Percentiles rank a stretch among this genome's conserved stretches.
phyloP scores from a whole-genome alignment of 1,140 invertebrate species.

The Drusus annulatus region DNA sequence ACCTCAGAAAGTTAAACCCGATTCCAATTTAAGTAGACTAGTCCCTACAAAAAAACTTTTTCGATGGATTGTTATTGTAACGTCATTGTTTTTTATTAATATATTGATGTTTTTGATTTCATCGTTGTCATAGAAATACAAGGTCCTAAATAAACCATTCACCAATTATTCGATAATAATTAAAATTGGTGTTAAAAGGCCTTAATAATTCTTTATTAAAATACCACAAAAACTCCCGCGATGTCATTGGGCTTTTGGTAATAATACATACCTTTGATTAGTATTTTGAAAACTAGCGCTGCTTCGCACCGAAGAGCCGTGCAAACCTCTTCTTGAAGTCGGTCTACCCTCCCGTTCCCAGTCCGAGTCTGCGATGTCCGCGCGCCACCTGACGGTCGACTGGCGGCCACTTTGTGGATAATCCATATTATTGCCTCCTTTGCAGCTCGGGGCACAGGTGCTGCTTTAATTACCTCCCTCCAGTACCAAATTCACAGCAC shows the following conservation, averaged over 20 bases:
- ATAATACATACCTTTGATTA: constrained; percentile 26
- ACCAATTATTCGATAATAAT: neutral
- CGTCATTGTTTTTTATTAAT: no score
- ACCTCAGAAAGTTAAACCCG: no score
- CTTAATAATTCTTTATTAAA: no score
- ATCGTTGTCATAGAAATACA: constrained; percentile 23
- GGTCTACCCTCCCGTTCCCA: constrained; percentile 39
- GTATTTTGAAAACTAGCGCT: constrained; percentile 35
- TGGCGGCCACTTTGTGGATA: constrained; percentile 50
- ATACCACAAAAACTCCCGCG: neutral
- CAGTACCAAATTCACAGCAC: constrained; percentile 14
- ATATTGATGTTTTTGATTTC: neutral
- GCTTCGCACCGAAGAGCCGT: constrained; percentile 25
- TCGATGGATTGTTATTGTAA: no score
- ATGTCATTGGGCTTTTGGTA: neutral
- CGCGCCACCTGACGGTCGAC: constrained; percentile 42
- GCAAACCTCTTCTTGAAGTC: constrained; percentile 48
- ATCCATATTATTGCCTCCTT: constrained; percentile 50
- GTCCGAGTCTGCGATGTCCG: constrained; percentile 11
- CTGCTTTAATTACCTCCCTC: constrained; percentile 48
- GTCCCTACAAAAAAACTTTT: no score
- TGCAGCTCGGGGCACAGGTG: constrained; percentile 20
- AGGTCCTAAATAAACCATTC: neutral
- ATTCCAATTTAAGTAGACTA: no score
- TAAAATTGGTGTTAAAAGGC: no score